Evolutionary conservation across 37 sponge, comb jelly and placozoan genomes (phyloP).

Genomic region (Dysidea cf. avara): DNA sequence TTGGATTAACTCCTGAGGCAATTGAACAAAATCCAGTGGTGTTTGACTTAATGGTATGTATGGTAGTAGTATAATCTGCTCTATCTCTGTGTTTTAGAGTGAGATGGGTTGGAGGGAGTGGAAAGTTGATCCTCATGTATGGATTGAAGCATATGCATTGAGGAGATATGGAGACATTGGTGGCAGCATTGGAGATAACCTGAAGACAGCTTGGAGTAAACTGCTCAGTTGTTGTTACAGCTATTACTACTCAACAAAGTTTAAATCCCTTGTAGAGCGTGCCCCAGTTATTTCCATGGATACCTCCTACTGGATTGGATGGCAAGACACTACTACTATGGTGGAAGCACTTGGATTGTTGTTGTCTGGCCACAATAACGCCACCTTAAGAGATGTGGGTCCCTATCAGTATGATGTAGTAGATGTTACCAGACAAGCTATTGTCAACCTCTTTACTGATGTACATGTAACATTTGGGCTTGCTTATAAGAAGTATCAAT

Average conservation of each 20-base stretch:
- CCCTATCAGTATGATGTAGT: conserved; percentile 60
- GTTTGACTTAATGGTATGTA: conserved; percentile 63
- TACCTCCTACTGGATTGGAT: not conserved
- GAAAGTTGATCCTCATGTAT: conserved; percentile 18
- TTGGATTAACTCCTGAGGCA: conserved; percentile 71
- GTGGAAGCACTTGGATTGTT: conserved; percentile 31
- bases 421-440: conserved; percentile 54
- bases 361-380: not conserved
- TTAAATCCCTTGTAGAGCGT: conserved; percentile 5
- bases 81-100: conserved; percentile 9
- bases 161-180: conserved; percentile 39
- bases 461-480: conserved; percentile 8
- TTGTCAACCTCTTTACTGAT: conserved; percentile 43
- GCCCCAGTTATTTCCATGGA: conserved; percentile 10
- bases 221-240: conserved; percentile 30
- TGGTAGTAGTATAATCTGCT: no score
- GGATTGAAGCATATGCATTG: conserved; percentile 33
- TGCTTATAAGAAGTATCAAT: conserved; percentile 5
- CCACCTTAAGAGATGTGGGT: conserved; percentile 11
- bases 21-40: conserved; percentile 72
- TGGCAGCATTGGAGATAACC: not conserved
- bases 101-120: conserved; percentile 62
- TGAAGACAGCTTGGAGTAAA: conserved; percentile 33
- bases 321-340: not conserved
- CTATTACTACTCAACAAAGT: not conserved